Conservation (phyloP, 2,888 invertebrate genomes). For the Stegana nigrithorax region DNA sequence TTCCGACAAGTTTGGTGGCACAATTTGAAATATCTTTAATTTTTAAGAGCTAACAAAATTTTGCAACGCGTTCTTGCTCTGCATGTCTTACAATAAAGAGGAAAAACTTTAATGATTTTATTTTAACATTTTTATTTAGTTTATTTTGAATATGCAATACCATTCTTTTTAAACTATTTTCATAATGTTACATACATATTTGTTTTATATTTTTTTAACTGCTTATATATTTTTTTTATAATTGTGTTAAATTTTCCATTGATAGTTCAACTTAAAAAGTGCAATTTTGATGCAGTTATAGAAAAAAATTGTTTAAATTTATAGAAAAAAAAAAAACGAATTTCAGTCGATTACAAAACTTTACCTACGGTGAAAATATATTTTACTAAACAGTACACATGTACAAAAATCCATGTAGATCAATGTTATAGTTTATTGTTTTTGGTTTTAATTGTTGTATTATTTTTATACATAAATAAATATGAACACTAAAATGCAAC, state of each 20-base stretch:
- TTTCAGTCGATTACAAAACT: conserved; percentile 14
- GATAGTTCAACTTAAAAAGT: too few species aligned
- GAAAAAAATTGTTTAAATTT: too few species aligned
- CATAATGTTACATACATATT: conserved; percentile 47
- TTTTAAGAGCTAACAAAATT: too few species aligned
- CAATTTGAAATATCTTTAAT: too few species aligned
- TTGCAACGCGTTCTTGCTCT: too few species aligned
- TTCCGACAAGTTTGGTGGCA: too few species aligned
- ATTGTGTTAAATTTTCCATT: too few species aligned
- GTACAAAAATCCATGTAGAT: too few species aligned
- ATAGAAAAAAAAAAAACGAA: neutral
- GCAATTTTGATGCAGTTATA: too few species aligned
- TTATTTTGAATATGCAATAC: conserved; percentile 14
- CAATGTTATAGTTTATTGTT: too few species aligned
- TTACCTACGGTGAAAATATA: conserved; percentile 8
- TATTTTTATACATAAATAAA: neutral
- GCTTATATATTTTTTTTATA: neutral
- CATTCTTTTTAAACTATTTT: neutral
- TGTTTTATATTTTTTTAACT: conserved; percentile 15
- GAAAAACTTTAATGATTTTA: neutral
- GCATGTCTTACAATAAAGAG: conserved; percentile 46
- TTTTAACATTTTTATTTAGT: conserved; percentile 15
- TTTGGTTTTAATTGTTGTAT: neutral
- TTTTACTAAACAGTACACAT: neutral
- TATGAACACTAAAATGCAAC: neutral